Evolutionary conservation across 2,113 vertebrate species (phyloP).

Genomic region (Austrofundulus limnaeus): DNA sequence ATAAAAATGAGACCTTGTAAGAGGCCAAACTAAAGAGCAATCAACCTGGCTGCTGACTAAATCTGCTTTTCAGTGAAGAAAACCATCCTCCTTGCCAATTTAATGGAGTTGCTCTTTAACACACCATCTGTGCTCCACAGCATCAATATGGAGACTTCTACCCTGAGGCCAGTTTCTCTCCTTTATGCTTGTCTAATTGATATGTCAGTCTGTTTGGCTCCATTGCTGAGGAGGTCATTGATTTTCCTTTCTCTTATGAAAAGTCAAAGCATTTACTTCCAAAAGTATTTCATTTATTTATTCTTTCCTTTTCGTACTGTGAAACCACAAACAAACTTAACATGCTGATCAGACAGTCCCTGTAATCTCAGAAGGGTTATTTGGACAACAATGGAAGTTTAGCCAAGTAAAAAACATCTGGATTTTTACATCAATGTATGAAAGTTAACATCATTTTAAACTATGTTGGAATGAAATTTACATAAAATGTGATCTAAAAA

Average conservation of each 20-base stretch:
- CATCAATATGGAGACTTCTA: constrained; percentile 32
- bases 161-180: constrained; percentile 18
- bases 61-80: too few species aligned
- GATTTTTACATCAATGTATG: too few species aligned
- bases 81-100: constrained; percentile 22
- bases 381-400: too few species aligned
- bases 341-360: too few species aligned
- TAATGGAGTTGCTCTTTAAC: constrained; percentile 43
- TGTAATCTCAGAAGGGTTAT: too few species aligned
- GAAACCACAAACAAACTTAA: neutral
- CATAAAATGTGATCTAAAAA: too few species aligned
- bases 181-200: constrained; percentile 36
- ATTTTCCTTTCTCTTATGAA: constrained; percentile 1
- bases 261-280: neutral
- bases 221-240: constrained; percentile 13
- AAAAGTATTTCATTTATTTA: neutral
- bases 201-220: constrained; percentile 34
- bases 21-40: too few species aligned
- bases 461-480: too few species aligned
- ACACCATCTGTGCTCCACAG: constrained; percentile 54
- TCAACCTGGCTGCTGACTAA: too few species aligned
- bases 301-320: neutral
- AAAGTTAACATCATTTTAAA: too few species aligned
- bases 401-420: too few species aligned
- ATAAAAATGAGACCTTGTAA: too few species aligned